phyloP scores from a whole-genome alignment of 2,797 vertebrate genomes.

The Labeo calbasu region DNA sequence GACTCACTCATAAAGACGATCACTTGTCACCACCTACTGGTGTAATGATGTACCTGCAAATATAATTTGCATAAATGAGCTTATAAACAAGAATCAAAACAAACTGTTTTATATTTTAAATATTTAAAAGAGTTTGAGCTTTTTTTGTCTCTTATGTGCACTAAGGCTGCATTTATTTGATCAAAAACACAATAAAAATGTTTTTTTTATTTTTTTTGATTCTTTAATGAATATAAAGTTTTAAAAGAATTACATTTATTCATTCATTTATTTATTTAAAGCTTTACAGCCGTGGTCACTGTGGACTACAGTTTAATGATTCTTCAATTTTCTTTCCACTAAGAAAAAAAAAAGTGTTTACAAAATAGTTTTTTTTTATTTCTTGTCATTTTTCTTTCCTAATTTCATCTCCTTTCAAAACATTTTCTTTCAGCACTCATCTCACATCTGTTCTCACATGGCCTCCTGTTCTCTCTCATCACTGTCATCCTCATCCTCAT shows the following conservation, averaged over 20 bases:
- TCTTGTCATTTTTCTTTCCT: neutral
- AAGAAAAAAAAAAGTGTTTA: neutral
- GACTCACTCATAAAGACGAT: neutral
- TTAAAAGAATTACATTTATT: neutral
- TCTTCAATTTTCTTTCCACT: neutral
- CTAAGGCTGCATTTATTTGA: neutral
- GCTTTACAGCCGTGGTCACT: neutral
- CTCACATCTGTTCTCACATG: neutral
- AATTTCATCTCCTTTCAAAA: neutral
- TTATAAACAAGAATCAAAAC: neutral
- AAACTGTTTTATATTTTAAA: neutral
- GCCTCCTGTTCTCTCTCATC: constrained; percentile 19
- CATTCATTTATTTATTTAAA: neutral
- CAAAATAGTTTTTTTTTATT: neutral
- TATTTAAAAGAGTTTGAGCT: no score
- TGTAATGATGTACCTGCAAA: neutral
- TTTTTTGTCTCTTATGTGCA: no score
- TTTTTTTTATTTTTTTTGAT: neutral
- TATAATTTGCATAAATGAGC: neutral
- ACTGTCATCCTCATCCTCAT: constrained; percentile 17
- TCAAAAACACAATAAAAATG: neutral
- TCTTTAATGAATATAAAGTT: neutral
- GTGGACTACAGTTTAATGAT: no score
- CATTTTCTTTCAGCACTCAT: neutral
- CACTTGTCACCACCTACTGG: neutral